Base-by-base conservation (phyloP, 2,888 invertebrate genomes). In the Eristalis tenax region DNA sequence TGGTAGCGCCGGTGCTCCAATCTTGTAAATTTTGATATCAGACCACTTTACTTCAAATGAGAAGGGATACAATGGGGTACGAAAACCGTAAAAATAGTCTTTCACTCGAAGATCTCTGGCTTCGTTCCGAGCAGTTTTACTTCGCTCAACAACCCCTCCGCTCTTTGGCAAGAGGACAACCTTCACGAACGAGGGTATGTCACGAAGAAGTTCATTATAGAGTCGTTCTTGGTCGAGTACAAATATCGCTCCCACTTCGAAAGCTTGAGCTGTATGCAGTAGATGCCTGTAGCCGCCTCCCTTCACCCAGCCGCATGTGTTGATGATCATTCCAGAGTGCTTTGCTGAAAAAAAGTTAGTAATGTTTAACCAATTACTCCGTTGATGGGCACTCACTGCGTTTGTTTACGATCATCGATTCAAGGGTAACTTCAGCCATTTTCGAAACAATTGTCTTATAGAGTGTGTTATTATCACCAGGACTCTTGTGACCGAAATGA, bases 241-340 rank as follows among this genome's bases (percentile, higher is more conserved):
- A 89, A 99, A 94, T 89, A 99, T 97, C 0, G 98, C 96, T 91
- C 99, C 98, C 2, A 99, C 98, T 94, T 99, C 98, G 93, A 99
- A 99, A 0, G 97, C 97, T 90, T 97, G 96, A 0, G 98, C 98
- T 0, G 98, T 96, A 90, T 98, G 97, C 3, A 97, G 95, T 13
- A 99, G 92, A 75, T 97, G 95, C 90, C 96, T 96, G 92, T 98
- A 99, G 0, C 99, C 99, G 0, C 95, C 96, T 0, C 96, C 97
- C 93, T 98, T 98, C 1, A 99, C 96, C 99, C 99, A 99, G 0
- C 99, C 99, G 90, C 99, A 98, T 0, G 99, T 99, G 93, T 99
- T 99, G 89, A 99, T 98, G 43, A 99, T 96, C 3, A 97, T 96
- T 0, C 99, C 99, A 2, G 97, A 97, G 43, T 95, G 94, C 90